Evolutionary conservation across 2,888 invertebrate genomes (phyloP).

Genomic region (Limnephilus lunatus): DNA sequence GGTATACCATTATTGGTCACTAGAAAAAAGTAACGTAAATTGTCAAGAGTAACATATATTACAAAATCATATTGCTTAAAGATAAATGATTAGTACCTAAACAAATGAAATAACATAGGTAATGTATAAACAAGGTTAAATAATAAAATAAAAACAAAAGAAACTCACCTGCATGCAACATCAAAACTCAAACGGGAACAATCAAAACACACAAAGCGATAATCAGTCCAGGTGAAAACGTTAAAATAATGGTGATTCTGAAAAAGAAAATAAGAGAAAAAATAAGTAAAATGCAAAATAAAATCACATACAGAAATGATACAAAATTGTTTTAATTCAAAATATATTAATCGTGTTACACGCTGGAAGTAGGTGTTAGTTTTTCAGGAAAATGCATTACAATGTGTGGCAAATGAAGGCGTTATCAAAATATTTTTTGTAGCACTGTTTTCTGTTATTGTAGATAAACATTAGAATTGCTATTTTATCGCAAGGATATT

Average conservation of each 20-base stretch:
- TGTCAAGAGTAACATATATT: no score
- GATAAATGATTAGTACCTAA: not conserved
- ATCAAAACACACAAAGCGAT: slow-evolving; percentile 34
- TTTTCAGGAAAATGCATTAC: not conserved
- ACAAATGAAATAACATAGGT: not conserved
- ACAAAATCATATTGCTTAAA: not conserved
- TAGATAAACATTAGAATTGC: not conserved
- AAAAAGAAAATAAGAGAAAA: slow-evolving; percentile 66
- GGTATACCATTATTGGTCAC: no score
- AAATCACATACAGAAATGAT: slow-evolving; percentile 65
- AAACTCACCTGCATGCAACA: slow-evolving; percentile 80
- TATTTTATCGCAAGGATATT: not conserved
- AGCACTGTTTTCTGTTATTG: not conserved
- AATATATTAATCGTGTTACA: not conserved
- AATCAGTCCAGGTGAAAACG: slow-evolving; percentile 45
- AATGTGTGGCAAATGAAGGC: no score
- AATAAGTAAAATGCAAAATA: slow-evolving; percentile 69
- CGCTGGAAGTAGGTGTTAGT: not conserved
- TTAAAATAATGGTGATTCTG: slow-evolving; percentile 41
- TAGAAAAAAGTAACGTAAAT: no score
- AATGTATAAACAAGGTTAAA: slow-evolving; percentile 66
- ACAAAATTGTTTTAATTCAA: not conserved
- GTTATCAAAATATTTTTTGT: no score
- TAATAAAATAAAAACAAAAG: slow-evolving; percentile 71
- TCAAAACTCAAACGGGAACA: slow-evolving; percentile 73